A percentile compares a stretch with the other conserved stretches of the same genome.
Evolutionary conservation across 2,888 invertebrate species (phyloP).

Genomic region (Myopa tessellatipennis): DNA sequence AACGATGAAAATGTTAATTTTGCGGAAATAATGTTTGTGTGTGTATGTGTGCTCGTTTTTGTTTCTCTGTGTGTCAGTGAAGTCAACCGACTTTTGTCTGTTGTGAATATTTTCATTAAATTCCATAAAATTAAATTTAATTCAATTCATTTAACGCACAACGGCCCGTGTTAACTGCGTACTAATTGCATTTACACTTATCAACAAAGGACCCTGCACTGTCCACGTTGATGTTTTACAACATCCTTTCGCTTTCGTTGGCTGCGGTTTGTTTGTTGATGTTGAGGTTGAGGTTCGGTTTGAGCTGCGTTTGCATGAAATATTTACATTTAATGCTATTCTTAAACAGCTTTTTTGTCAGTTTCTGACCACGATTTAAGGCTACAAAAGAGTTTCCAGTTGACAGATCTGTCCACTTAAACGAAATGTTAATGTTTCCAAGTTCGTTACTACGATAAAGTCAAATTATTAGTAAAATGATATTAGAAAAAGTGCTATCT

Average conservation of each 20-base stretch:
- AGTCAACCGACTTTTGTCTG: not conserved
- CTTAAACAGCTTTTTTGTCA: too few species aligned
- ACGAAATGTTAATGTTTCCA: too few species aligned
- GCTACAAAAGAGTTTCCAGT: too few species aligned
- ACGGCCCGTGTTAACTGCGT: constrained; percentile 30
- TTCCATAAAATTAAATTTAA: constrained; percentile 37
- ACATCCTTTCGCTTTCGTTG: constrained; percentile 8
- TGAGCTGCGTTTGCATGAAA: too few species aligned
- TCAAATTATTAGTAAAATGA: too few species aligned
- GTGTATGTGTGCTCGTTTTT: not conserved
- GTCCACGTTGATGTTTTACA: constrained; percentile 2
- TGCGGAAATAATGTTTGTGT: not conserved
- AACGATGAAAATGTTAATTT: constrained; percentile 26
- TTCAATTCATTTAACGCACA: constrained; percentile 33
- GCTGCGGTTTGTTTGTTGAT: not conserved
- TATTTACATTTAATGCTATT: too few species aligned
- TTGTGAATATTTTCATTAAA: constrained; percentile 36
- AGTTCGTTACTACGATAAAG: too few species aligned
- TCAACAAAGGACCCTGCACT: constrained; percentile 21
- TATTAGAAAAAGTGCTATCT: too few species aligned
- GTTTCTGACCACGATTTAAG: too few species aligned
- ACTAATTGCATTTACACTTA: constrained; percentile 38
- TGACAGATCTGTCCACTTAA: too few species aligned
- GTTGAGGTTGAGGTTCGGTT: not conserved
- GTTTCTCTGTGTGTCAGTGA: not conserved